Evolutionary conservation across 2,113 vertebrate species (phyloP).

Genomic region (Geococcyx californianus): DNA sequence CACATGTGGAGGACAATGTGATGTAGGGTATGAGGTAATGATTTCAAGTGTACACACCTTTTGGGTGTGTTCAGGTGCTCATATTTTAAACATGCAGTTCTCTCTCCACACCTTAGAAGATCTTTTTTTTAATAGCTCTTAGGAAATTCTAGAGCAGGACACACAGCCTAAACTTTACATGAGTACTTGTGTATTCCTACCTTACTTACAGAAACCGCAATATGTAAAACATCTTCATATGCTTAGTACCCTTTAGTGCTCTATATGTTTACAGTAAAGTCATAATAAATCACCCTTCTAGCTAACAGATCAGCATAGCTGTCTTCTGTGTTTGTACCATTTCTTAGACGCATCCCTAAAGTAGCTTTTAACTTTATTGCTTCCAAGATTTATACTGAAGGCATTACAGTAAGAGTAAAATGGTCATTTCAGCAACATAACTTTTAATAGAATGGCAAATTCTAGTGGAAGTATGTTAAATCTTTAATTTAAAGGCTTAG

Average conservation of each 20-base stretch:
- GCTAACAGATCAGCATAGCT: background rate
- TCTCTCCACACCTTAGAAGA: background rate
- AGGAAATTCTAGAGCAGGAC: background rate
- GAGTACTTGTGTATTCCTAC: background rate
- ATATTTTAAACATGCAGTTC: background rate
- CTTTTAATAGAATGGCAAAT: background rate
- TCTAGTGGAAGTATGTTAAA: background rate
- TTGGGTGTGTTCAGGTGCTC: slow-evolving; percentile 53
- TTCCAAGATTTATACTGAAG: background rate
- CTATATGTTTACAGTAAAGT: background rate
- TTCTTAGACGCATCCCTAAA: background rate
- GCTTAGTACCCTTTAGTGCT: background rate
- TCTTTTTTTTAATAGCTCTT: background rate
- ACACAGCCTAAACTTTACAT: background rate
- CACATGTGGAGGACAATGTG: background rate
- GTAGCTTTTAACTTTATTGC: background rate
- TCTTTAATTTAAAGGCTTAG: background rate
- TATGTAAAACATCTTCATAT: background rate
- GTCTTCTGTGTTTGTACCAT: background rate
- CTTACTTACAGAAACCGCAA: background rate
- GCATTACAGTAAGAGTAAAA: background rate
- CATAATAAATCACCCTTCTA: background rate
- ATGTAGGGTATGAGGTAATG: slow-evolving; percentile 4
- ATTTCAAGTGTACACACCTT: background rate
- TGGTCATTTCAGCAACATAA: background rate